Evolutionary conservation across 2,113 vertebrate genomes (phyloP), one percentile per base, ranked within the genome.

Genomic region (Chaetops frenatus): DNA sequence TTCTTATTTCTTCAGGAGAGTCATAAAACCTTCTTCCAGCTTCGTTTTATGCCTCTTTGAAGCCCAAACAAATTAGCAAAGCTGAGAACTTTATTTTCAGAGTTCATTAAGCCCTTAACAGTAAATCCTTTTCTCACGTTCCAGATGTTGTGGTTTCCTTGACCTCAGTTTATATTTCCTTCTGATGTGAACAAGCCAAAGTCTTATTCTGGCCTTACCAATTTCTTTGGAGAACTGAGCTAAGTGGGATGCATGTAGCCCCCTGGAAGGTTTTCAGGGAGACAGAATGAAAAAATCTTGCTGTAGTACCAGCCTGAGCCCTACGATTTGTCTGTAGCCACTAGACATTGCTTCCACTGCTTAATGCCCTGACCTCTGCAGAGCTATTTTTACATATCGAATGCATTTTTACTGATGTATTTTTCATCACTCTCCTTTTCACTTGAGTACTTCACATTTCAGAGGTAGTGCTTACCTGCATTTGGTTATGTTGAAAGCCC

Each of bases 61-160:
- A 98, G 97, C 96, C 97, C 96, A 97, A 98, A 97, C 98, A 98
- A 98, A 98, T 98, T 96, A 98, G 88, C 86, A 38, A 95, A 97
- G 97, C 95, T 81, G 96, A 98, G 97, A 98, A 98, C 97, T 98
- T 98, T 98, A 98, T 98, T 98, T 98, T 98, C 92, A 50, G 97
- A 97, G 97, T 98, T 98, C 97, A 96, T 98, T 97, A 97, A 98
- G 97, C 97, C 96, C 96, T 98, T 97, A 97, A 97, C 97, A 98
- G 97, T 93, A 96, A 98, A 98, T 95, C 95, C 96, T 97, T 98
- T 98, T 96, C 98, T 98, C 96, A 96, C 57, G 11, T 98, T 98
- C 97, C 98, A 98, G 98, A 98, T 98, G 98, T 97, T 97, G 97
- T 61, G 97, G 97, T 97, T 98, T 98, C 95, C 92, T 96, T 97